Conservation (phyloP, 2,888 invertebrate genomes). For the Anoplius nigerrimus region DNA sequence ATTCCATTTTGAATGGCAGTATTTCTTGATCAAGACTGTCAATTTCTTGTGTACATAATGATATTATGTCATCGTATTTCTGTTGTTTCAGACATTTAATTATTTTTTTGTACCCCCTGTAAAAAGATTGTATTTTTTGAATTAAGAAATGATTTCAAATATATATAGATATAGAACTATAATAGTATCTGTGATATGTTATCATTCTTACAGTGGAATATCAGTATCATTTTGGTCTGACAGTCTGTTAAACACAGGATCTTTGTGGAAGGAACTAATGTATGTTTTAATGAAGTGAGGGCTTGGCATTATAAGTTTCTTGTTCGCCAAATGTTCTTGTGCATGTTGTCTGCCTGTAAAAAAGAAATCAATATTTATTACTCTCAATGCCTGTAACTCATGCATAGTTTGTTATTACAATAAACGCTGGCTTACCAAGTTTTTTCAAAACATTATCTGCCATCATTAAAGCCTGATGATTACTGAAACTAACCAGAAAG, state of each 20-base stretch:
- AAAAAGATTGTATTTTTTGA: slow-evolving; percentile 20
- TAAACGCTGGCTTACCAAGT: slow-evolving; percentile 77
- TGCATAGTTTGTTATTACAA: not conserved
- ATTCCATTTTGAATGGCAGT: slow-evolving; percentile 77
- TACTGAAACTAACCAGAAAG: slow-evolving; percentile 91
- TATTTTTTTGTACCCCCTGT: slow-evolving; percentile 83
- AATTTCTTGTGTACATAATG: slow-evolving; percentile 88
- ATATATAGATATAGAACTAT: not conserved
- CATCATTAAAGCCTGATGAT: slow-evolving; percentile 85
- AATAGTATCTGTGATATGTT: not conserved
- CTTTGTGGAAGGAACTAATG: slow-evolving; percentile 90
- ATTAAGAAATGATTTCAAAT: not conserved
- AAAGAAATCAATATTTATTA: slow-evolving; percentile 3
- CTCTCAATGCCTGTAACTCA: not conserved
- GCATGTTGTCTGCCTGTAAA: slow-evolving; percentile 81
- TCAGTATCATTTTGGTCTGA: not conserved
- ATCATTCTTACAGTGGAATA: slow-evolving; percentile 45
- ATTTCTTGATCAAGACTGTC: slow-evolving; percentile 75
- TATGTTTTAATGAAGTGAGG: slow-evolving; percentile 91
- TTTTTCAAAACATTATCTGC: slow-evolving; percentile 93
- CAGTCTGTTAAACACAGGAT: slow-evolving; percentile 80
- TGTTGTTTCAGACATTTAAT: slow-evolving; percentile 82
- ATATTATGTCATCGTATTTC: slow-evolving; percentile 86
- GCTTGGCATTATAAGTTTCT: slow-evolving; percentile 87
- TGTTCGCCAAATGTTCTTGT: slow-evolving; percentile 82